These are phyloP conservation scores for Noturus placidus DNA, from an alignment of 2,113 vertebrate species.

Conservation along the genomic window DNA sequence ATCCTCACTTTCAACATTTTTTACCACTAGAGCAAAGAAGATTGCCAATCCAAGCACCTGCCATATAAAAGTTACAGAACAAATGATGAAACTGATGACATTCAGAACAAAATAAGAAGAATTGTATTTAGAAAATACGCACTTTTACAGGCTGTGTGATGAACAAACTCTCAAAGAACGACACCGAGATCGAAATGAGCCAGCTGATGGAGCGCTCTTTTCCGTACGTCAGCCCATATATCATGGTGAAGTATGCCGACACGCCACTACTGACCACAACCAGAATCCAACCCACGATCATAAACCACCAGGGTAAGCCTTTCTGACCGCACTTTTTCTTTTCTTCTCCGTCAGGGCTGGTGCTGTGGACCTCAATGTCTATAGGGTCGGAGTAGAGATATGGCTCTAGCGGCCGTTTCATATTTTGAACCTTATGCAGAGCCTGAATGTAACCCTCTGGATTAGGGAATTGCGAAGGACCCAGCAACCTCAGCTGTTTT, in stretches of 20 bases:
- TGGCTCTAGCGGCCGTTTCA: conserved; percentile 78
- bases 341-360: conserved; percentile 54
- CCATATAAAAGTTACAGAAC: not conserved
- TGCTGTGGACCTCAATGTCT: conserved; percentile 60
- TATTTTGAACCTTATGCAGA: conserved; percentile 80
- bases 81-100: not conserved
- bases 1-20: conserved; percentile 76
- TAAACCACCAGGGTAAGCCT: conserved; percentile 91
- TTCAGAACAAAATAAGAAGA: no score
- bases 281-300: conserved; percentile 86
- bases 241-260: conserved; percentile 90
- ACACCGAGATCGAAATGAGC: conserved; percentile 91
- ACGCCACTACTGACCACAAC: conserved; percentile 80
- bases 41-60: conserved; percentile 94
- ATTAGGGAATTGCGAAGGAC: conserved; percentile 73
- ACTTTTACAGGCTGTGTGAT: conserved; percentile 95
- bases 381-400: conserved; percentile 60
- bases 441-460: conserved; percentile 75
- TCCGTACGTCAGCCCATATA: conserved; percentile 88
- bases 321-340: conserved; percentile 72
- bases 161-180: conserved; percentile 90
- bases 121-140: conserved; percentile 49
- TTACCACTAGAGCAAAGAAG: conserved; percentile 92
- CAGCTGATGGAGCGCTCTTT: conserved; percentile 87
- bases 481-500: conserved; percentile 78